Evolutionary conservation across 2,113 vertebrate genomes (phyloP).

Genomic region (Sylvilagus bachmani): DNA sequence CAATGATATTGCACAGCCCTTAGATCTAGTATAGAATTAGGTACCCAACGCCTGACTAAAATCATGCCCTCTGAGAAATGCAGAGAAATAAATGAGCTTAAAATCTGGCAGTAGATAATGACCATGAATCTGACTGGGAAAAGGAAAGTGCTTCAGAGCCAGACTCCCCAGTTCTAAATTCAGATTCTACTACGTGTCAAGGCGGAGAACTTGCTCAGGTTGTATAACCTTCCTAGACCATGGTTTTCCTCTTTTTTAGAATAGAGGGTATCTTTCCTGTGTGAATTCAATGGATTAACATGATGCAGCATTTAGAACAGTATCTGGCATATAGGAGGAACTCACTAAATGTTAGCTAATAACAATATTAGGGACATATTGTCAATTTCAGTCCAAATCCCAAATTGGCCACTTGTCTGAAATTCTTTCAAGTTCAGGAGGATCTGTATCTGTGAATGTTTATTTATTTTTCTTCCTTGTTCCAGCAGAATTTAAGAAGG

Average conservation of each 20-base stretch:
- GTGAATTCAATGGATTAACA: conserved; percentile 9
- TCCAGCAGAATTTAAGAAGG: conserved; percentile 28
- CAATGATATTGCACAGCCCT: neutral
- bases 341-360: conserved; percentile 68
- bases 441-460: conserved; percentile 66
- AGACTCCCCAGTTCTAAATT: neutral
- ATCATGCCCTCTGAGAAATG: neutral
- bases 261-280: neutral
- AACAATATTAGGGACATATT: conserved; percentile 63
- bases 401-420: conserved; percentile 66
- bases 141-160: neutral
- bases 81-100: neutral
- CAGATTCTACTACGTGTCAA: neutral
- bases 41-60: neutral
- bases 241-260: conserved; percentile 18
- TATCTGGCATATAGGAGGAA: conserved; percentile 57
- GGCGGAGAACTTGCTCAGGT: neutral
- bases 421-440: conserved; percentile 71
- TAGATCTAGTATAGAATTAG: neutral
- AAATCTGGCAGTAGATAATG: neutral
- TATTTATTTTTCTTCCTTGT: conserved; percentile 70
- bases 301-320: conserved; percentile 60
- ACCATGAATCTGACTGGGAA: neutral
- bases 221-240: neutral
- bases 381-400: conserved; percentile 66